Evolutionary conservation across 1,140 invertebrate genomes (phyloP), one percentile per base, ranked within the genome.

Genomic region (Heliothis subflexa): DNA sequence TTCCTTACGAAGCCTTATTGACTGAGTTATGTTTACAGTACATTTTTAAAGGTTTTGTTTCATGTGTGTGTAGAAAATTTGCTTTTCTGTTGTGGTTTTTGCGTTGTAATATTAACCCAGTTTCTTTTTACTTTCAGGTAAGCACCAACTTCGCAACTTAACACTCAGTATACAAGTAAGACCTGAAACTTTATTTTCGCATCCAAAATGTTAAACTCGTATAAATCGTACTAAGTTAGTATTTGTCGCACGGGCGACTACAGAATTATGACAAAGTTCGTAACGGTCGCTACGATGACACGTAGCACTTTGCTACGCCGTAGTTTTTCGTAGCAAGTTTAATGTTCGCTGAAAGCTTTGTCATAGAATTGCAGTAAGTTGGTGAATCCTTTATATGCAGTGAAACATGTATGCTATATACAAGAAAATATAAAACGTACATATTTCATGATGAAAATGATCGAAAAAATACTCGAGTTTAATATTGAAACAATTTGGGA

Each of bases 221-320:
- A 18, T 13, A 54, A 57, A 59, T 52, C 45, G 3, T 11, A 54
- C 66, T 25, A 55, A 45, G 16, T 59, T 61, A 40, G 14, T 49
- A 61, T 59, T 73, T 18, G 18, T 25, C 16, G n/a, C n/a, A 73
- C 52, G 16, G 45, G 13, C 14, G 18, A 45, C 28, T 59, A 28
- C 33, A 1, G 14, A 66, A 64, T 64, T 66, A 62, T 49, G n/a
- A 11, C 16, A 54, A 68, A 77, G 49, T 77, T 77, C 50, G 62
- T 49, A 55, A 55, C 18, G 40, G 14, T 25, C 5, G 52, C 62
- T 71, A 78, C 76, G 76, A 10, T 18, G 47, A 50, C 45, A 33
- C 66, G 76, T 78, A 78, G 76, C 76, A 78, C 54, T 78, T 70
- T 59, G 54, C 64, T 70, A 70, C 74, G 64, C 33, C 76, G 40